phyloP scores from a whole-genome alignment of 30 jellyfish, hydroid and myxozoan species.

The Aurelia coerulea region DNA sequence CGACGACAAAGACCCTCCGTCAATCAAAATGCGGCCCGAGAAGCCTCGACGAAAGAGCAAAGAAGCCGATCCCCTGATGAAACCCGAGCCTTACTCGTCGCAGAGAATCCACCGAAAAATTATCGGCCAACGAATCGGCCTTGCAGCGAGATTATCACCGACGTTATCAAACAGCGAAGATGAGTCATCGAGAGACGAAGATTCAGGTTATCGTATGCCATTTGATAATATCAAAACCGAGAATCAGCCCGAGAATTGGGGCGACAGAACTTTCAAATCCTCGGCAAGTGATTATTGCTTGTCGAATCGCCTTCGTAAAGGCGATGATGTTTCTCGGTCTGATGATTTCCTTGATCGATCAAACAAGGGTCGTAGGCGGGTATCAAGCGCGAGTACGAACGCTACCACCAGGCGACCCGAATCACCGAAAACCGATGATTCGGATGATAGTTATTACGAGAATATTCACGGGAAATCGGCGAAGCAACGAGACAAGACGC shows the following conservation, averaged over 20 bases:
- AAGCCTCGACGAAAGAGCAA: slow-evolving; percentile 64
- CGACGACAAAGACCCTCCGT: slow-evolving; percentile 34
- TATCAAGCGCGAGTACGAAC: neutral
- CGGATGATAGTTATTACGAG: slow-evolving; percentile 37
- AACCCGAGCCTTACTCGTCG: slow-evolving; percentile 69
- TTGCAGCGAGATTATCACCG: slow-evolving; percentile 55
- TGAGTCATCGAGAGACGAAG: slow-evolving; percentile 9
- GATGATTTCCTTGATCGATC: slow-evolving; percentile 11
- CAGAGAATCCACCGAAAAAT: slow-evolving; percentile 55
- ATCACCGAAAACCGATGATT: neutral
- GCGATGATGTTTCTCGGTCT: slow-evolving; percentile 11
- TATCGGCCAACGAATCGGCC: slow-evolving; percentile 8
- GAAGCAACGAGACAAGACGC: slow-evolving; percentile 4
- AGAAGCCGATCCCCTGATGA: slow-evolving; percentile 24
- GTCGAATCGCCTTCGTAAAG: slow-evolving; percentile 19
- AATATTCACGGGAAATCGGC: slow-evolving; percentile 36
- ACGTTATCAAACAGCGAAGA: slow-evolving; percentile 60
- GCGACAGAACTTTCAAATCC: slow-evolving; percentile 3
- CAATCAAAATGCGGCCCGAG: slow-evolving; percentile 19
- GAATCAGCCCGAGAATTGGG: slow-evolving; percentile 3
- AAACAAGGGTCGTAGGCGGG: no score
- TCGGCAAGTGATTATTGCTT: slow-evolving; percentile 27
- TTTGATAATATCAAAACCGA: slow-evolving; percentile 2
- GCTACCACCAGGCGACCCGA: slow-evolving; percentile 2
- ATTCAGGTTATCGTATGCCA: slow-evolving; percentile 7